Base-by-base conservation (phyloP, 2,888 invertebrate species). In the Pseudanteris insignis region DNA sequence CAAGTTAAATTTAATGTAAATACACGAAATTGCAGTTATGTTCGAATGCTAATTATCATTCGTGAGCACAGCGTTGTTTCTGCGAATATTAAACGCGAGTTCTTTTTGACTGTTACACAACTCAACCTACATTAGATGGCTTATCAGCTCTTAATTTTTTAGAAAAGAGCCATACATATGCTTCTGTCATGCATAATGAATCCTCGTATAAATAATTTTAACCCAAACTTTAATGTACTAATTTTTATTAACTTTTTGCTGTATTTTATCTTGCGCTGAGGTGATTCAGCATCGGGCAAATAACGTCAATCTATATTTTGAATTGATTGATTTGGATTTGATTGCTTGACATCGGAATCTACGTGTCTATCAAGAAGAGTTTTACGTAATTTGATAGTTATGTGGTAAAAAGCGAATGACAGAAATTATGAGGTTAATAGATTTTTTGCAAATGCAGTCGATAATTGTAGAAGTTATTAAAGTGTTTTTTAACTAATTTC, bases 1-100 rank as follows among this genome's bases (percentile, higher is more conserved):
- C 38, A 48, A 48, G 48, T 48, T 48, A 48, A 48, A 48, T 48
- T 14, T 48, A 48, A 48, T 48, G 38, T 48, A 38, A 48, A 48
- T 38, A 38, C 28, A n/a, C 8, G 10, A 18, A 32, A 36, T 26
- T 38, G 38, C 38, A 38, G 30, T 48, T 32, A 40, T 48, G 48
- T 38, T 32, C 32, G 32, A 40, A 48, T 48, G 38, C 12, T 25
- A 48, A 48, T 48, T 48, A 10, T 5, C 5, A 41, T 44, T 44
- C 12, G 24, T 14, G 26, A 44, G 10, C 15, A 33, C 5, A 10
- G 21, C 14, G 11, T 30, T 11, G 9, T 13, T 38, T 38, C 38
- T 32, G 11, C 2, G 3, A 48, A 48, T 48, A 48, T 25, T 32
- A 30, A 38, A 6, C 25, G 30, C 30, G 21, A 13, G 28, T 46